phyloP scores from a whole-genome alignment of 2,888 invertebrate genomes.

The Unio pictorum region DNA sequence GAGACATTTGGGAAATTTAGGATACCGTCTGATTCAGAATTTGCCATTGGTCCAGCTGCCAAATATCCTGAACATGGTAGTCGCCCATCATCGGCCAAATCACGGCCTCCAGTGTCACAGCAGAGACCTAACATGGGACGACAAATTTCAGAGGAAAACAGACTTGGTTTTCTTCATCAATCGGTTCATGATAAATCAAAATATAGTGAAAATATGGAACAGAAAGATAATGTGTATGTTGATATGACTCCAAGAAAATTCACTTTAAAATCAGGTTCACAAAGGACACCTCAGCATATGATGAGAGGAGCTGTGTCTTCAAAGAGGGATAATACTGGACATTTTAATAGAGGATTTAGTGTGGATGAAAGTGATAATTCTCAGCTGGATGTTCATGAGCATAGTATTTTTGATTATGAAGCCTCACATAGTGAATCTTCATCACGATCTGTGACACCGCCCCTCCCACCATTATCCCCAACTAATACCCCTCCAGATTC shows the following conservation, averaged over 20 bases:
- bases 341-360: constrained; percentile 15
- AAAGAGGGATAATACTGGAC: constrained; percentile 10
- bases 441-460: constrained; percentile 56
- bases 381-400: constrained; percentile 28
- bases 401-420: constrained; percentile 55
- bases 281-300: not conserved
- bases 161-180: not conserved
- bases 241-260: too few species aligned
- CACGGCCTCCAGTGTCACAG: constrained; percentile 2
- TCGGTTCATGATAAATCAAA: not conserved
- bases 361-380: constrained; percentile 24
- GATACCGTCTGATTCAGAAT: constrained; percentile 14
- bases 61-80: constrained; percentile 50
- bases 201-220: too few species aligned
- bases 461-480: constrained; percentile 57
- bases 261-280: too few species aligned
- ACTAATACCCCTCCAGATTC: constrained; percentile 48
- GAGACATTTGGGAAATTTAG: constrained; percentile 14
- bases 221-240: too few species aligned
- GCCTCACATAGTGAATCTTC: constrained; percentile 42
- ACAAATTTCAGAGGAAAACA: constrained; percentile 7
- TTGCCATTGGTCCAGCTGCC: constrained; percentile 50
- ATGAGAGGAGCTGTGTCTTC: not conserved
- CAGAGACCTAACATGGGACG: constrained; percentile 8
- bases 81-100: constrained; percentile 33